Evolutionary conservation across 30 jellyfish, hydroid and myxozoan species (phyloP), one percentile per base, ranked within the genome.

Genomic region (Turritopsis rubra): DNA sequence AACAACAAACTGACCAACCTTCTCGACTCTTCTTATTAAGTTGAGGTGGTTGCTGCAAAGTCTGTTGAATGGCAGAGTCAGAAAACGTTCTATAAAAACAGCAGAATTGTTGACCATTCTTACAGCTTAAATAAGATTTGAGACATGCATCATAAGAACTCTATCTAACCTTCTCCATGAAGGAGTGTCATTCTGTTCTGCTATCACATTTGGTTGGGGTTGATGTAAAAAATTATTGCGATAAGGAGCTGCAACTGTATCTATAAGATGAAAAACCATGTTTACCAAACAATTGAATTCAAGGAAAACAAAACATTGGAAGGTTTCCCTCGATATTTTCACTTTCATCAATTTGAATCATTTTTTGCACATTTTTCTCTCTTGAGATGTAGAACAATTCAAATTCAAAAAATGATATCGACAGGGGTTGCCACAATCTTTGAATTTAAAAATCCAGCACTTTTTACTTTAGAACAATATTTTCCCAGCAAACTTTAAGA

Each of bases 61-160:
- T 31, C 60, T 83, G 90, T 26, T 83, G 90, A 70, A 83, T 83
- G 18, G 90, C 90, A 24, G 90, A 83, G 60, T 83, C 90, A 13
- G 90, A 83, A 71, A 23, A 60, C 18, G 90, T 83, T 73, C 90
- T 83, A 52, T n/a, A 73, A 25, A 54, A 72, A 83, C 24, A 83
- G 18, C 31, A n/a, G 28, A 68, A 22, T 27, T 68, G 77, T 68
- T 68, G 9, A 8, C 28, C 77, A 68, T 3, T 41, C 60, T 5
- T 3, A 41, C 60, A 41, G 60, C 13, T 13, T 13, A 41, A 5
- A 3, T 41, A n/a, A n/a, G 30, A 68, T 68, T 23, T n/a, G 16
- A 68, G 30, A 68, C 19, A 27, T n/a, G 28, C 9, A 68, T 19
- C 9, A 23, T 1, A 68, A 19, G 30, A 19, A 68, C 30, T n/a